A percentile compares a stretch with the other conserved stretches of the same genome.
Conservation (phyloP, 1,140 invertebrate genomes). For the Berghia stephanieae region DNA sequence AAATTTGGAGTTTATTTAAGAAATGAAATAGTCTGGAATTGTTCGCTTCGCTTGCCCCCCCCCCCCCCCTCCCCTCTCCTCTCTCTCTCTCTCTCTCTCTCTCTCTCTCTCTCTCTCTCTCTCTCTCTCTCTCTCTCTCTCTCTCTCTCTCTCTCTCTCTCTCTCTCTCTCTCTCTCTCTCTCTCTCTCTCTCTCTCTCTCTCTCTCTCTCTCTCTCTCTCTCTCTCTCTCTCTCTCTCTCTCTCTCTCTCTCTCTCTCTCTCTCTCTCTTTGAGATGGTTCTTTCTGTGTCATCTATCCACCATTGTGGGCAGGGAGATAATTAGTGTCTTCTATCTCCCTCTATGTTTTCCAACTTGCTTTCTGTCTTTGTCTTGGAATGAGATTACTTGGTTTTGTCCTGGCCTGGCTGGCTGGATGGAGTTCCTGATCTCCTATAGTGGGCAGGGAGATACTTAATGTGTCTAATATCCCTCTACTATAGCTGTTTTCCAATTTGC, state of each 20-base stretch:
- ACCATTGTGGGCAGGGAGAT: background rate
- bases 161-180: background rate
- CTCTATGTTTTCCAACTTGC: too few relatives aligned
- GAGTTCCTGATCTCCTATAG: background rate
- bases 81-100: conserved; percentile 14
- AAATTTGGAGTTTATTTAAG: too few relatives aligned
- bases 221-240: conserved; percentile 3
- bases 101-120: background rate
- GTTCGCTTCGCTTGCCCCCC: too few relatives aligned
- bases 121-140: conserved; percentile 21
- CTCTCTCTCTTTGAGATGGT: background rate
- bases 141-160: conserved; percentile 18
- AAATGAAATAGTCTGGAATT: too few relatives aligned
- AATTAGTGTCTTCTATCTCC: background rate
- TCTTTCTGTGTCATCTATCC: background rate
- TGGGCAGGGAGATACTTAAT: too few relatives aligned
- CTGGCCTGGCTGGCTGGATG: background rate
- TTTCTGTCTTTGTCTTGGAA: too few relatives aligned
- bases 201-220: background rate
- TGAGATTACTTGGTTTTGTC: background rate
- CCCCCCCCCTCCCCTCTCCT: background rate
- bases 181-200: background rate
- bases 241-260: background rate
- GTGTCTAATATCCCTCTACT: too few relatives aligned
- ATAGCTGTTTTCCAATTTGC: too few relatives aligned